Conservation (phyloP, 2,888 invertebrate genomes). For the Chloroclystis v-ata region DNA sequence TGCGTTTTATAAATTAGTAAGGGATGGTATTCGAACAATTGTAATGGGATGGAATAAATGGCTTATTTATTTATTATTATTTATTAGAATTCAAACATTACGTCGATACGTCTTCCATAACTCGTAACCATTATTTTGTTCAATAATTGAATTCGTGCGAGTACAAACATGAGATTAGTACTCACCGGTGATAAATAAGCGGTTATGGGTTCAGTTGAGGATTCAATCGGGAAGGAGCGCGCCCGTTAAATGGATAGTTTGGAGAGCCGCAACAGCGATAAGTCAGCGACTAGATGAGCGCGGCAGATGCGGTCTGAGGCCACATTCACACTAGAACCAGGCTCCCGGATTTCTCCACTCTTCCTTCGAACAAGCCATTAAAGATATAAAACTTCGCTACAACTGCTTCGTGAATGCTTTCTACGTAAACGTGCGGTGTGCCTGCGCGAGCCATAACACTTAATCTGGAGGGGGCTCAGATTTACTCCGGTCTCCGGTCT, state of each 20-base stretch:
- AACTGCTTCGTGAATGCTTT: slow-evolving; percentile 4
- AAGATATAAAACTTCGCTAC: background rate
- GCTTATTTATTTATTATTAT: too few relatives aligned
- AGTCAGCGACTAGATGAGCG: slow-evolving; percentile 51
- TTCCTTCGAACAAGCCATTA: background rate
- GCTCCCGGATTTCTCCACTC: background rate
- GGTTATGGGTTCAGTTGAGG: slow-evolving; percentile 24
- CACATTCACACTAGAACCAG: slow-evolving; percentile 5
- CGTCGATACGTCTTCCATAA: too few relatives aligned
- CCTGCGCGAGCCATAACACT: slow-evolving; percentile 64
- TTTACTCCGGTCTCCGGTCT: slow-evolving; percentile 53
- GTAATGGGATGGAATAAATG: too few relatives aligned
- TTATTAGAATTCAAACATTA: too few relatives aligned
- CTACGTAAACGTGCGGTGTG: slow-evolving; percentile 33
- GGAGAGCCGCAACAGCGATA: slow-evolving; percentile 43
- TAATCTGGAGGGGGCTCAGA: slow-evolving; percentile 69
- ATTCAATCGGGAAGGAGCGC: slow-evolving; percentile 35
- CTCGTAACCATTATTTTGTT: too few relatives aligned
- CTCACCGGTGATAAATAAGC: slow-evolving; percentile 24
- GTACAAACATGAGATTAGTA: slow-evolving; percentile 10
- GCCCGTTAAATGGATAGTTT: slow-evolving; percentile 50
- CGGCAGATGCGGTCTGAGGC: slow-evolving; percentile 37
- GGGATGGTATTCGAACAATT: too few relatives aligned
- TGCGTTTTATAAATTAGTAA: too few relatives aligned
- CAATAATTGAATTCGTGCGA: too few relatives aligned